Evolutionary conservation across 2,888 invertebrate genomes (phyloP), one percentile per base, ranked within the genome.

Genomic region (Drosophila atripex): DNA sequence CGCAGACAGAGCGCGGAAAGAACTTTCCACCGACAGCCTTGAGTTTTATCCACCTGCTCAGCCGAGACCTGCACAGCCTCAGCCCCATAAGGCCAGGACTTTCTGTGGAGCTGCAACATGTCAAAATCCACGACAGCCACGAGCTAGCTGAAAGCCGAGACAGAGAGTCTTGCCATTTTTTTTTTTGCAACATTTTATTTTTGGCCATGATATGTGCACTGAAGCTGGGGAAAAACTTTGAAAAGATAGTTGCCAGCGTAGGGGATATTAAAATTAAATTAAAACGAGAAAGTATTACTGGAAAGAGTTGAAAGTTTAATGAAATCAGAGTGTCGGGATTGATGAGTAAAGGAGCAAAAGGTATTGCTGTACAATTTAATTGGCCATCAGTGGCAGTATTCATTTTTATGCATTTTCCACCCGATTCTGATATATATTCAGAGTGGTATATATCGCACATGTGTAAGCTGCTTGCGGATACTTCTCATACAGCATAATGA

Each of bases 401-500:
- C 16, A 32, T 45, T 43, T 50, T 39, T 39, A 16, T 14, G 8
- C 5, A 28, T 14, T 9, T 23, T 23, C 21, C 21, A 23, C 21
- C n/a, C 2, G 28, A 45, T 51, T 64, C 51, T 46, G 45, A 47
- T 38, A 46, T 49, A 35, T 52, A 45, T 25, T 7, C 16, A 30
- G 16, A 16, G 16, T 21, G 21, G 21, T 50, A 43, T 63, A 35
- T 64, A 25, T 16, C n/a, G 46, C 54, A 60, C 60, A 53, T 60
- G 46, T 59, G 60, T 54, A 64, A 41, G 63, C 53, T 55, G 28
- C 28, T 30, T 46, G 73, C 56, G 64, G 63, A 71, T 66, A 66
- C 66, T 70, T 70, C 46, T 71, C 64, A 56, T 79, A 45, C 60
- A 73, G 69, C 77, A 78, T 79, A 80, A 80, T 82, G 79, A 76